These are phyloP conservation scores for Phalanger gymnotis DNA, from an alignment of 2,797 vertebrate genomes.

Conservation along the genomic window DNA sequence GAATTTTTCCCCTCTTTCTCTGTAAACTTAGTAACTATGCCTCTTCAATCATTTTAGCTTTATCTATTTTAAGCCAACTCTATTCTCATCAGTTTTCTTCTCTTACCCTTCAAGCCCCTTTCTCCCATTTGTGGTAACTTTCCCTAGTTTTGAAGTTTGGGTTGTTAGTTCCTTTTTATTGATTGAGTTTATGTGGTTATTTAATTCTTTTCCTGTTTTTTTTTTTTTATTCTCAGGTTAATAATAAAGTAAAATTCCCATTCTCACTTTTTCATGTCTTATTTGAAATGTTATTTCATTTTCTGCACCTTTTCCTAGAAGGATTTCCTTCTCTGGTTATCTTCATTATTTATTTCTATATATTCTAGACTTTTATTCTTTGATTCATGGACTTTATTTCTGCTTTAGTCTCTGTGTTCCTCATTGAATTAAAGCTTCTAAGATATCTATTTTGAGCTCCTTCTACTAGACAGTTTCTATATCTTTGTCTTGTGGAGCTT, in stretches of 20 bases:
- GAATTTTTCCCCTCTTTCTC: no score
- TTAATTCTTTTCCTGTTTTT: background rate
- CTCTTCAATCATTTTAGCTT: no score
- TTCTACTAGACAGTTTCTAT: background rate
- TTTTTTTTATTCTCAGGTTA: background rate
- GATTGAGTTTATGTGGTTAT: no score
- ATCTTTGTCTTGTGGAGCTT: background rate
- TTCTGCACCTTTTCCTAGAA: background rate
- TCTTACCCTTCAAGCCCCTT: no score
- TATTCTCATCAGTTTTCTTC: no score
- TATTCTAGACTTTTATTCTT: background rate
- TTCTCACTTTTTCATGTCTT: background rate
- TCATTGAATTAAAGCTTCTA: background rate
- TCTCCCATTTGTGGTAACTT: no score
- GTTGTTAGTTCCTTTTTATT: no score
- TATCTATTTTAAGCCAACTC: no score
- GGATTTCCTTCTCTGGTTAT: background rate
- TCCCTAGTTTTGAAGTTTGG: no score
- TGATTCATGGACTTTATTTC: background rate
- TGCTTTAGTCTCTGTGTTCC: background rate
- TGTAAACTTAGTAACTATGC: no score
- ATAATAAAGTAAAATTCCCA: background rate
- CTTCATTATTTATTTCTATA: background rate
- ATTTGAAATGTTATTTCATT: background rate
- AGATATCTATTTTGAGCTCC: background rate